Evolutionary conservation across 1,140 invertebrate species (phyloP), one percentile per base, ranked within the genome.

Genomic region (Aethina tumida): DNA sequence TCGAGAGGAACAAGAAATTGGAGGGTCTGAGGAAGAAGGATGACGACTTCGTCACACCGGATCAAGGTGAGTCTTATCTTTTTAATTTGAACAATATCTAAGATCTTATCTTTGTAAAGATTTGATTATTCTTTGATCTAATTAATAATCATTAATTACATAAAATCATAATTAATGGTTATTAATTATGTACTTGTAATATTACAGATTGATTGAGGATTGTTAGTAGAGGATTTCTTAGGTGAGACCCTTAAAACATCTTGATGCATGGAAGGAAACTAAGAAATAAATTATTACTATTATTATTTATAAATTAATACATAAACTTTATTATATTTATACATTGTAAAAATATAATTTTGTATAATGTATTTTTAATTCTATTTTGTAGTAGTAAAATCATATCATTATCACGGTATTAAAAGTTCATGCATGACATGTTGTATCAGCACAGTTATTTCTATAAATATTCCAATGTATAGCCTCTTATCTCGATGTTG

Each of bases 21-120:
- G 6, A 28, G 14, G 35, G 26, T 19, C 14, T 38, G 19, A 6
- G 43, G 9, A 42, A 50, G 30, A 45, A 39, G 17, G 21, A 48
- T 26, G 42, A 44, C 22, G 45, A 45, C 24, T 45, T 40, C 21
- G 43, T 31, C 44, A 50, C 43, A 13, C 41, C 47, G 4, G 45
- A 50, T 36, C 40, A 52, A 49, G 25, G 53, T 56, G 50, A 49
- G 47, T 43, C 24, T n/a, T 35, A 3, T 12, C 9, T 29, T 12
- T 10, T 10, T 8, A 10, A 8, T 29, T 29, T 1, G 6, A 7
- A 10, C 21, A n/a, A 7, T 7, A 3, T 26, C n/a, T 26, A 24
- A n/a, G n/a, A n/a, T n/a, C 24, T n/a, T 13, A 2, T 26, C 24
- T 13, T 13, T 13, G 13, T n/a, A 26, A 13, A 29, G 4, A 15